Base-by-base conservation (phyloP, 2,888 invertebrate species). In the Lasius platythorax region DNA sequence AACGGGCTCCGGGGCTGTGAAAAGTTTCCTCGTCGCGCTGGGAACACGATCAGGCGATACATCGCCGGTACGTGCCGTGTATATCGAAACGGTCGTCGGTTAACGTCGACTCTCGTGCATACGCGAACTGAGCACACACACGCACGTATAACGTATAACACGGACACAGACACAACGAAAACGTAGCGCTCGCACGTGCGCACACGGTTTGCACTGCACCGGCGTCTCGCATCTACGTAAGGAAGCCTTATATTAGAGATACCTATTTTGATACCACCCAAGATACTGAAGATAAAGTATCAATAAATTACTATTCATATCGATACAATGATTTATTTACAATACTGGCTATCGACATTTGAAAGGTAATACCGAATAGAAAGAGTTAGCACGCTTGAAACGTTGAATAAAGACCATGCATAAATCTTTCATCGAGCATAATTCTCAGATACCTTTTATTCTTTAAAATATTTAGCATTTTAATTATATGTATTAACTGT, bases 21-120 rank as follows among this genome's bases (percentile, higher is more conserved):
- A 91, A 92, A 92, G 88, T 91, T 92, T 89, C 83, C 87, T 85
- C 85, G 88, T 86, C 90, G 88, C 87, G 87, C 87, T 89, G 91
- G 90, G 88, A 92, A 92, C 92, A 92, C 92, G 92, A 91, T 90
- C 92, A 88, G 89, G 91, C 91, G 91, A 92, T 92, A 90, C 92
- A 92, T 92, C 87, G 92, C 87, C 73, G 79, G 84, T 90, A 92
- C 92, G 92, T 92, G 92, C 90, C 82, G 68, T 63, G 92, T 91
- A 91, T 92, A 89, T 90, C 87, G 89, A 89, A 90, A 79, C 81
- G 72, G 87, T 87, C 85, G 85, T 87, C 87, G 89, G 91, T 92
- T 92, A 92, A 91, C 90, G 87, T 86, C 75, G 91, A 88, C 85
- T 88, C 87, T 85, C 66, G 87, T 86, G 91, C 90, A 90, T 90